Conservation (phyloP, 2,797 vertebrate species). For the Crocodylus rhombifer region DNA sequence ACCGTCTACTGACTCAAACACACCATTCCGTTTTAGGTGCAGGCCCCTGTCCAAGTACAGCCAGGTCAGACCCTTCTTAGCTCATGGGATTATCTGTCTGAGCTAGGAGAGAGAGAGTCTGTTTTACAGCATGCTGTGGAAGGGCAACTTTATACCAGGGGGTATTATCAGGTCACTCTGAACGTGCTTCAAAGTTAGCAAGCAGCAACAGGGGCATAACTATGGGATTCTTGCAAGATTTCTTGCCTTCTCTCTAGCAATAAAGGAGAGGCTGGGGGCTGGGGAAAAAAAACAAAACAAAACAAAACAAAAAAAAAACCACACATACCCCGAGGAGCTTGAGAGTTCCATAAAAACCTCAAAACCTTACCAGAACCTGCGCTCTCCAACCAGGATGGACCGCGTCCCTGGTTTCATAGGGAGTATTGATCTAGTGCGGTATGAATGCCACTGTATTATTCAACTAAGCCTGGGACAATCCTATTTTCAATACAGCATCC, state of each 20-base stretch:
- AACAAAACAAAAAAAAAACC: too few species aligned
- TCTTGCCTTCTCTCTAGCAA: not conserved
- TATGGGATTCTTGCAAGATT: not conserved
- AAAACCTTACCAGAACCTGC: not conserved
- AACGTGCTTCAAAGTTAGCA: not conserved
- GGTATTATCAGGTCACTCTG: not conserved
- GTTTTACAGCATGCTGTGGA: not conserved
- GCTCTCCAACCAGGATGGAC: not conserved
- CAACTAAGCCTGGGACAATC: slow-evolving; percentile 19
- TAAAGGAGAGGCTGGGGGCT: not conserved
- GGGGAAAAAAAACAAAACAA: not conserved
- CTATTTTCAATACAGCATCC: not conserved
- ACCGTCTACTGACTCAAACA: not conserved
- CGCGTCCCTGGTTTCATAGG: not conserved
- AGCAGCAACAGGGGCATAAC: not conserved
- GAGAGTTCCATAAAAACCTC: not conserved
- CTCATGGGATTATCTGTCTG: too few species aligned
- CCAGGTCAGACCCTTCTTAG: not conserved
- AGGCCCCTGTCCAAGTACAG: not conserved
- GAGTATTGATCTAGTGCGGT: slow-evolving; percentile 44
- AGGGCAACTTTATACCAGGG: rapidly evolving
- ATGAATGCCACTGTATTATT: slow-evolving; percentile 35
- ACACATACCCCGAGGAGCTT: not conserved
- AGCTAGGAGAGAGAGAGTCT: not conserved
- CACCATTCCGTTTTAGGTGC: not conserved